Conservation (phyloP, 2,797 vertebrate genomes). For the Hoplostethus atlanticus region DNA sequence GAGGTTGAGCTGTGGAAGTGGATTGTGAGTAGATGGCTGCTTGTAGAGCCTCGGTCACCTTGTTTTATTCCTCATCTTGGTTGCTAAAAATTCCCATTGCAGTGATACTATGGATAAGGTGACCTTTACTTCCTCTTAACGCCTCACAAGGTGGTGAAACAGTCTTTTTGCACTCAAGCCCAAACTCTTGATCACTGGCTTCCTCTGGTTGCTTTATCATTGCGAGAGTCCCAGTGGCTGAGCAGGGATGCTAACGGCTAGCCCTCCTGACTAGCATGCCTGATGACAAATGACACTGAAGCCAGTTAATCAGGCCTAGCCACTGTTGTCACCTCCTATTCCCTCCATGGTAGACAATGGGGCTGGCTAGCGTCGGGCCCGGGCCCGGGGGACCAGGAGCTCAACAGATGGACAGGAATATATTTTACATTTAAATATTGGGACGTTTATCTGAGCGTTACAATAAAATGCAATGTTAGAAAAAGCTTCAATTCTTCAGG, state of each 20-base stretch:
- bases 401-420: conserved; percentile 66
- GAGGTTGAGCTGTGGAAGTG: conserved; percentile 18
- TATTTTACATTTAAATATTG: conserved; percentile 32
- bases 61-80: neutral
- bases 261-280: conserved; percentile 45
- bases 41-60: conserved; percentile 8
- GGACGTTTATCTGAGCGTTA: neutral
- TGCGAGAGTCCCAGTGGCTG: neutral
- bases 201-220: conserved; percentile 18
- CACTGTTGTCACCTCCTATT: conserved; percentile 63
- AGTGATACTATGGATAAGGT: neutral
- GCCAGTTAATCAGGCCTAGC: conserved; percentile 70
- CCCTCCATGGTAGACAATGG: conserved; percentile 49
- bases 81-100: neutral
- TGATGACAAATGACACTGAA: conserved; percentile 62
- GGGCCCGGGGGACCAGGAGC: conserved; percentile 26
- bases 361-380: conserved; percentile 11
- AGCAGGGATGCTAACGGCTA: conserved; percentile 24
- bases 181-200: conserved; percentile 11
- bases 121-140: too few relatives aligned
- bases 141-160: too few relatives aligned
- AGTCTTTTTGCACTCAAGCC: conserved; percentile 11
- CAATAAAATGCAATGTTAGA: neutral
- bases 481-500: neutral
- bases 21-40: neutral